phyloP scores from a whole-genome alignment of 1,140 invertebrate genomes.

The Heliothis subflexa region DNA sequence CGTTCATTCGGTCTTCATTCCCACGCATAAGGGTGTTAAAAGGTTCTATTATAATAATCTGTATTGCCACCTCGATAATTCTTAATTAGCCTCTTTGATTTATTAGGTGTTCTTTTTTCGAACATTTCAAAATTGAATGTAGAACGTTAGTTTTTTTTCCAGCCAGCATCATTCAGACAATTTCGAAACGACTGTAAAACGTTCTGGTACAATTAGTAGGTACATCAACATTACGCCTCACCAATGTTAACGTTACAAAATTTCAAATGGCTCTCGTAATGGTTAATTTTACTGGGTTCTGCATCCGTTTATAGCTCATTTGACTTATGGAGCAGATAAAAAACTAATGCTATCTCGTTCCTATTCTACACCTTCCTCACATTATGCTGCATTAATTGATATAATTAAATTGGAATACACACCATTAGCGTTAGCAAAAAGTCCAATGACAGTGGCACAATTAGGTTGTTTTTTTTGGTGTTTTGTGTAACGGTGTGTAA shows the following conservation, averaged over 20 bases:
- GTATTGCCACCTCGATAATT: conserved; percentile 47
- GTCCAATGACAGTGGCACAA: conserved; percentile 31
- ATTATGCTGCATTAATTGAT: conserved; percentile 18
- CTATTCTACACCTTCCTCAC: neutral
- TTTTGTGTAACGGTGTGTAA: conserved; percentile 39
- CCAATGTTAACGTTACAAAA: conserved; percentile 13
- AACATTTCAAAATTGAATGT: conserved; percentile 20
- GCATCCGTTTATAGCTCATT: conserved; percentile 25
- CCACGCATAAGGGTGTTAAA: conserved; percentile 55
- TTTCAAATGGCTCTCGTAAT: conserved; percentile 34
- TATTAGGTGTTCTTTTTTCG: conserved; percentile 29
- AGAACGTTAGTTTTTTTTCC: neutral
- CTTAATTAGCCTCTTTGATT: conserved; percentile 52
- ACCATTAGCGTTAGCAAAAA: neutral
- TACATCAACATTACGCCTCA: conserved; percentile 9
- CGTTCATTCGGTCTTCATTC: conserved; percentile 40
- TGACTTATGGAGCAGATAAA: conserved; percentile 35
- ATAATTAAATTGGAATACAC: conserved; percentile 28
- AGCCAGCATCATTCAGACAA: conserved; percentile 9
- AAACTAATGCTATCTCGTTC: neutral
- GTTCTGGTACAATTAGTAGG: conserved; percentile 5
- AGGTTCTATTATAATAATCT: conserved; percentile 52
- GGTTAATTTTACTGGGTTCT: conserved; percentile 17
- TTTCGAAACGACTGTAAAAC: conserved; percentile 7
- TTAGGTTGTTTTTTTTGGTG: conserved; percentile 25